Evolutionary conservation across 2,888 invertebrate genomes (phyloP).

Genomic region (Drosophila kanekoi): DNA sequence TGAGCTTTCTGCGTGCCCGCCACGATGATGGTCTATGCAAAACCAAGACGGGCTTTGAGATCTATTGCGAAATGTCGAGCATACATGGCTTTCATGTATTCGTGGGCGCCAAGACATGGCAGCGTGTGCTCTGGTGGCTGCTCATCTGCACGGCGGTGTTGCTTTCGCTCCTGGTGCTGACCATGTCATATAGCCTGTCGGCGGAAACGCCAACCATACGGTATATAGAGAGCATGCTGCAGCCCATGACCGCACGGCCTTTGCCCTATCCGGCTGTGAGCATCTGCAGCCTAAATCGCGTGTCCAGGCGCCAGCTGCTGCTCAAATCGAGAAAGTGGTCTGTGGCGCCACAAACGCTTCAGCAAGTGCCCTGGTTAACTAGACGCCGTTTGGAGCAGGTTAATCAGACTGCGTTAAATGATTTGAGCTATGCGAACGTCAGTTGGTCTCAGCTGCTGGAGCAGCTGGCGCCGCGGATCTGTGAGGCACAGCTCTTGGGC

Average conservation of each 20-base stretch:
- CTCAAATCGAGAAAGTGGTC: constrained; percentile 83
- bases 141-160: constrained; percentile 86
- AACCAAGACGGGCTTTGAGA: constrained; percentile 79
- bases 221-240: constrained; percentile 86
- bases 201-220: constrained; percentile 87
- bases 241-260: constrained; percentile 84
- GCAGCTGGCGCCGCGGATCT: constrained; percentile 86
- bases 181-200: constrained; percentile 87
- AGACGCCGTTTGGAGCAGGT: background rate
- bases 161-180: constrained; percentile 86
- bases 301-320: constrained; percentile 84
- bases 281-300: constrained; percentile 86
- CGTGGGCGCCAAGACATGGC: constrained; percentile 74
- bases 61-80: constrained; percentile 82
- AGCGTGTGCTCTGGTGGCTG: constrained; percentile 86
- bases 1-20: constrained; percentile 71
- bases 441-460: constrained; percentile 57
- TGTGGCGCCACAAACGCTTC: constrained; percentile 59
- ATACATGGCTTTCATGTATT: constrained; percentile 82
- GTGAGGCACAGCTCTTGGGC: constrained; percentile 85
- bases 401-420: background rate
- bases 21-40: constrained; percentile 76
- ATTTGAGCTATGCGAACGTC: constrained; percentile 1
- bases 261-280: constrained; percentile 87
- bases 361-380: constrained; percentile 60